Base-by-base conservation (phyloP, 2,797 vertebrate genomes). In the Urophycis tenuis region DNA sequence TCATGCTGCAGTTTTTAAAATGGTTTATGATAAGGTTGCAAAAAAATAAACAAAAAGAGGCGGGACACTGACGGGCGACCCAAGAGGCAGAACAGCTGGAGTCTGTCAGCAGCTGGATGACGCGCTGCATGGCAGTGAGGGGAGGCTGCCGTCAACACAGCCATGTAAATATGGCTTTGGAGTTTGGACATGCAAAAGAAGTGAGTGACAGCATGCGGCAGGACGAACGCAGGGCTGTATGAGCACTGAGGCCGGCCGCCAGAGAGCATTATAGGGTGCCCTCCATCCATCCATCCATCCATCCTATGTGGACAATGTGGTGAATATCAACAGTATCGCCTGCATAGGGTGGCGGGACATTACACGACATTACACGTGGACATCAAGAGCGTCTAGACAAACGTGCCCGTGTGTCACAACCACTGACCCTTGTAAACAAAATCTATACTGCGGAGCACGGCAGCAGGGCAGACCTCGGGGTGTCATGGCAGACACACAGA, bases 111-210 rank as follows among this genome's bases (percentile, higher is more conserved):
- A 80, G 76, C 74, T 86, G 78, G 60, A 74, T 0, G 74, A 80
- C 76, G 74, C 53, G 1, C 22, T 75, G 74, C 74, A 22, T 72
- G 33, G 73, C 19, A 45, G 75, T 35, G 72, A 83, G 74, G 53
- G 7, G 53, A 60, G 7, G 53, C 53, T 7, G 53, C 8, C 1
- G 8, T 22, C 49, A 80, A 78, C 79, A 76, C 35, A 84, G 71
- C 53, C 35, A 75, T 86, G 79, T 34, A 78, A 87, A 87, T 74
- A 77, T 32, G 74, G 74, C 45, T 78, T 83, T 81, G 80, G 39
- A 84, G 39, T 78, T 83, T 81, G 80, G 39, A 84, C 85, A 80
- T 81, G 77, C 73, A 84, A 81, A 86, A 39, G 39, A 78, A 74
- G n/a, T 30, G 53, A 0, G 7, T 19, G 53, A 2, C n/a, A 60